Base-by-base conservation (phyloP, 2,797 vertebrate species). In the Threskiornis aethiopicus region DNA sequence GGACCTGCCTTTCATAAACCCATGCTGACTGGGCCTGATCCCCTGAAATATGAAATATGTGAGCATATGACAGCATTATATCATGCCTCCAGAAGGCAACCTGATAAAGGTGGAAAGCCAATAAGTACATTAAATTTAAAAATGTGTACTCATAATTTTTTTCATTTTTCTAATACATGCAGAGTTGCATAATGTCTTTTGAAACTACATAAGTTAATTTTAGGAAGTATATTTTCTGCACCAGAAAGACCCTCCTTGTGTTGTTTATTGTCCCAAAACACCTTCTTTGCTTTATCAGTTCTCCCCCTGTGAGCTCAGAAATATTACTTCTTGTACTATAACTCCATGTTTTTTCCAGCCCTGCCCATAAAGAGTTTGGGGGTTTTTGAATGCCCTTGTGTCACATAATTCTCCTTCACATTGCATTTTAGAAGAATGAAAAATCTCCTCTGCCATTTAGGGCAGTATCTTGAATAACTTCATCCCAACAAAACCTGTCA, bases 361-460 rank as follows among this genome's bases (percentile, higher is more conserved):
- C 24, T 66, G 14, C 9, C 26, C 29, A 58, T 19, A 76, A 66
- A 55, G 29, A 49, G 25, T 12, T 76, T 76, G 10, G 16, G 19
- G 5, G 9, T 4, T 49, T 86, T 71, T 66, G 6, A 93, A 73
- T 73, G 47, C 6, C 49, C 47, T 46, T 59, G 33, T 89, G 61
- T 59, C 66, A 77, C 37, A 29, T 67, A 89, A 70, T 61, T 73
- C 37, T 95, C 41, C 41, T 92, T 73, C 59, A 51, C 16, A 47
- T 80, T 76, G 31, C 28, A 35, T 76, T 92, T 92, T 55, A 93
- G 55, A 92, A 89, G 49, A 95, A 84, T 70, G 62, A 89, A 89
- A 87, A 84, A 89, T 83, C 33, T 87, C 42, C 51, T 85, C 29
- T 89, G 52, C 7, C 39, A 44, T 85, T 89, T 90, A 84, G 33